Percentiles rank a stretch among this genome's conserved stretches.
These are phyloP conservation scores for Corythaeola cristata DNA, from an alignment of 2,113 vertebrate genomes.

Conservation along the genomic window DNA sequence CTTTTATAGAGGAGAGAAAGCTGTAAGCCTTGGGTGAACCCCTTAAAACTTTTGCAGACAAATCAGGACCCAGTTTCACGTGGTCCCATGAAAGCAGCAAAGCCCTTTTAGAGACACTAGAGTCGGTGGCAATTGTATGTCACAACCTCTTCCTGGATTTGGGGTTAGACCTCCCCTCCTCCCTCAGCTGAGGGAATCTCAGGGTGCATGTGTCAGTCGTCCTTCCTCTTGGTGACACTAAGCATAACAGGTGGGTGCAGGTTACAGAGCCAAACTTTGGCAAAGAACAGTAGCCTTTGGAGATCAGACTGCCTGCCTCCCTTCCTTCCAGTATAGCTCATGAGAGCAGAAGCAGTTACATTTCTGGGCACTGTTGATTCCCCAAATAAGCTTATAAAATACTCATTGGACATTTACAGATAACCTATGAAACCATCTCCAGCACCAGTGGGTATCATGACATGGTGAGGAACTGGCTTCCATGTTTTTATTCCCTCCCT, in stretches of 20 bases:
- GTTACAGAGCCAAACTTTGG: neutral
- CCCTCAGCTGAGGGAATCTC: neutral
- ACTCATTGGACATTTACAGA: neutral
- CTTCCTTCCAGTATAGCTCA: neutral
- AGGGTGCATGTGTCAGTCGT: rapidly evolving
- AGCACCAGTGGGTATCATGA: neutral
- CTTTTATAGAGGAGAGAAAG: neutral
- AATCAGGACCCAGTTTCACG: rapidly evolving
- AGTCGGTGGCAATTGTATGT: rapidly evolving
- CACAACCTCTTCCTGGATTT: neutral
- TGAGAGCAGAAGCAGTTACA: neutral
- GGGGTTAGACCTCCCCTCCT: neutral
- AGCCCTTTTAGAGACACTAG: neutral
- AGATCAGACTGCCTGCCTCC: neutral
- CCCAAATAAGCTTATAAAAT: neutral
- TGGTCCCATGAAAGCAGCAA: neutral
- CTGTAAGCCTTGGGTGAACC: neutral
- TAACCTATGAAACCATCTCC: neutral
- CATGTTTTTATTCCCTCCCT: neutral
- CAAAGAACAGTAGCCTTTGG: neutral
- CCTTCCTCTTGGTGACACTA: neutral
- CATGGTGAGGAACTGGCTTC: neutral
- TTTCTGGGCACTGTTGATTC: neutral
- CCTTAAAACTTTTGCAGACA: neutral
- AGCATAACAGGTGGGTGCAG: neutral